Evolutionary conservation across 1,140 invertebrate genomes (phyloP), one percentile per base, ranked within the genome.

Genomic region (Agraylea sexmaculata): DNA sequence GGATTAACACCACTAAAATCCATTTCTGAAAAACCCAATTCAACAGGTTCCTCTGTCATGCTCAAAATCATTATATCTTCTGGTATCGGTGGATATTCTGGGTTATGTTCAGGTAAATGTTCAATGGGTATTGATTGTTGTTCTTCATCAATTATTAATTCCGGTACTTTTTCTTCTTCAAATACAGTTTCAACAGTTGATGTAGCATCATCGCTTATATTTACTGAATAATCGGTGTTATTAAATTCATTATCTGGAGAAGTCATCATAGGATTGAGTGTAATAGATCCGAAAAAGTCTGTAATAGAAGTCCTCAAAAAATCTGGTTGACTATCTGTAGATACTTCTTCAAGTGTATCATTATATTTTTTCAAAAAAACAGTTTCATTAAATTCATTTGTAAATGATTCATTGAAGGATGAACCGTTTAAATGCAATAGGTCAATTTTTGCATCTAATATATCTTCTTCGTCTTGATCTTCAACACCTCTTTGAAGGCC

Each of bases 1-100:
- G 46, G 30, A 31, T 31, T 44, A 8, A 27, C 42, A 21, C 46
- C 46, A 29, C 38, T 38, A 21, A 44, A 41, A 11, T 47, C 46
- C 20, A 47, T 13, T 41, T 47, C 46, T 18, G 46, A 47, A 13
- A 39, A 47, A 34, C 33, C 38, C n/a, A 42, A 44, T 38, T 42
- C 46, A 7, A 43, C 30, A 35, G 48, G 23, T 37, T 50, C 48
- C 34, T 50, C 48, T 11, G 45, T 41, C 45, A 46, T 39, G 11
- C 41, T 37, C 17, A 45, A 39, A 36, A 37, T 42, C 40, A 42
- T 46, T 28, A 50, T 45, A 34, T 51, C 51, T 37, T 63, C 59
- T n/a, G 56, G 56, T 25, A 59, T 49, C 3, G 57, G 57, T 29
- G 58, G 59, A 51, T 59, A 61, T 29, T 54, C 55, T 2, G 59